phyloP scores from a whole-genome alignment of 2,113 vertebrate species.

The Octodon degus region DNA sequence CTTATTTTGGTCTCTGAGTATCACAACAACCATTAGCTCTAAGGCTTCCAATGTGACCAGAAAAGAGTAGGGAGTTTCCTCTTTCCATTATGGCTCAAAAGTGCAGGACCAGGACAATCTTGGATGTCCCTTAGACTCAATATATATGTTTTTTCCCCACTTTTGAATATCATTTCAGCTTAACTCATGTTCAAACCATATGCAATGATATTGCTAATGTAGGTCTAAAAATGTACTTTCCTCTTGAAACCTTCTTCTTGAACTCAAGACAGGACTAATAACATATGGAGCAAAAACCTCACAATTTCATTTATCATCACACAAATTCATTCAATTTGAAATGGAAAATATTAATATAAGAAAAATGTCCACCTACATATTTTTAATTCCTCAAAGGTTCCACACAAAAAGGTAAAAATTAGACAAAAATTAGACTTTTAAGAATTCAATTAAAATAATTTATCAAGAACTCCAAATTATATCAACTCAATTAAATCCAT shows the following conservation, averaged over 20 bases:
- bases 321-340: background rate
- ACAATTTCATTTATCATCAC: background rate
- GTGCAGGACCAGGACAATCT: too few species aligned
- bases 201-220: background rate
- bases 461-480: too few species aligned
- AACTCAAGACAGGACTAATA: constrained; percentile 9
- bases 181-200: background rate
- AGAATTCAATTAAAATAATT: background rate
- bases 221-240: background rate
- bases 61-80: too few species aligned
- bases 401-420: background rate
- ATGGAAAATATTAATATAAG: background rate
- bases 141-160: too few species aligned
- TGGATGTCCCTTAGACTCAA: too few species aligned
- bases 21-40: too few species aligned
- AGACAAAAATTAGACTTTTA: background rate
- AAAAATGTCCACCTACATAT: background rate
- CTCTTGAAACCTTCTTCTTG: background rate
- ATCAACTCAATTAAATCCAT: too few species aligned
- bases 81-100: too few species aligned
- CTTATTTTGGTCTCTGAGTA: too few species aligned
- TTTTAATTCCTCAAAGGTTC: background rate
- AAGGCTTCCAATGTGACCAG: too few species aligned
- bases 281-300: background rate
- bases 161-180: background rate